Evolutionary conservation across 2,888 invertebrate species (phyloP), one percentile per base, ranked within the genome.

Genomic region (Liposcelis brunnea): DNA sequence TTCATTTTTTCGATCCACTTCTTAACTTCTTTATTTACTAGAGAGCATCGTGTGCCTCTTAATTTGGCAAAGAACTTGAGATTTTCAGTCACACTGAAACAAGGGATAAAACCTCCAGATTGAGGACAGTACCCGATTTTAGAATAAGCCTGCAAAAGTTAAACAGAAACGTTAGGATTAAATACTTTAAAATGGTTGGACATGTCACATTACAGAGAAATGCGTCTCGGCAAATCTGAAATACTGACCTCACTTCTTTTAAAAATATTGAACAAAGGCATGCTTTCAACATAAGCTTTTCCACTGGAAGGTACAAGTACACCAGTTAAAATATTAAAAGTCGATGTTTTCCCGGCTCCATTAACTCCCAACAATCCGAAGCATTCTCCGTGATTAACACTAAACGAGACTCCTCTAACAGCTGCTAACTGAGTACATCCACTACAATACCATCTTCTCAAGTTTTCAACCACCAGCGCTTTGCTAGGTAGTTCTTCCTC

Each of bases 51-150:
- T 15, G 84, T 70, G 0, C 87, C 89, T 3, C 85, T 71, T 42
- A 91, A 63, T 11, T 74, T 64, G 2, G 81, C 81, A 63, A 84
- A 77, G 48, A 83, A 66, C 38, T 60, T 63, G 38, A 93, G 63
- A 56, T 81, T 80, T 58, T 89, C 77, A 47, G 70, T 63, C 0
- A 84, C 80, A 7, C 85, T 83, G 58, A 87, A 70, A 54, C 78
- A 77, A 46, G 71, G 73, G 55, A 89, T 80, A 37, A 91, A 62
- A 0, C 85, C 85, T 63, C 82, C 78, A 60, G 78, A 79, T 67
- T 93, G 93, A 0, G 93, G 91, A 60, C 93, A 93, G 63, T 93
- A 93, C 19, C 90, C 87, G 57, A 90, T 72, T 49, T 72, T 67
- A 44, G 71, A 68, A 43, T 81, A 67, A 57, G 81, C 86, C 76